phyloP scores from a whole-genome alignment of 2,797 vertebrate species.

The Nasua narica region DNA sequence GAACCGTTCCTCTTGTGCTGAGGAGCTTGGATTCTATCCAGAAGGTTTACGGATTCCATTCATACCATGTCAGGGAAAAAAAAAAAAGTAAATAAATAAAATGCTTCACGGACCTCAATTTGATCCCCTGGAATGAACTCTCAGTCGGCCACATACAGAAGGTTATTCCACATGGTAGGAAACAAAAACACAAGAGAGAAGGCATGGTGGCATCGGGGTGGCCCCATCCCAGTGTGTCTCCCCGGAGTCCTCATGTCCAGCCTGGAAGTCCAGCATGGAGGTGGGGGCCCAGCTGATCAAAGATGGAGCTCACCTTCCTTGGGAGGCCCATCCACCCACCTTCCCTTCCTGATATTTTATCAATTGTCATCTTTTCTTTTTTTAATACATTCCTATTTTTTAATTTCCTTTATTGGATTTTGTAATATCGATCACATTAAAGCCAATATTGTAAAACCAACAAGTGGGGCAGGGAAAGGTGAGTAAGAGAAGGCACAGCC shows the following conservation, averaged over 20 bases:
- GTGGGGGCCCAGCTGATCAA: not conserved
- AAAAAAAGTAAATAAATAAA: not conserved
- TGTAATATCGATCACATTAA: conserved; percentile 32
- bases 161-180: not conserved
- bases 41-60: not conserved
- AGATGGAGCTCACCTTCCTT: conserved; percentile 9
- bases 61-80: not conserved
- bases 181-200: not conserved
- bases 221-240: not conserved
- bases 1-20: not conserved
- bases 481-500: conserved; percentile 46
- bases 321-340: not conserved
- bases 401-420: conserved; percentile 60
- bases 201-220: accelerated
- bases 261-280: not conserved
- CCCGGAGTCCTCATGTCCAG: not conserved
- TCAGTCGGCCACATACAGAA: not conserved
- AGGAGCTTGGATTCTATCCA: not conserved
- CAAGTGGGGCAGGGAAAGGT: not conserved
- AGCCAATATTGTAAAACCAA: not conserved
- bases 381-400: not conserved
- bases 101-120: not conserved
- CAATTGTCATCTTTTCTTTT: not conserved
- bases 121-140: not conserved
- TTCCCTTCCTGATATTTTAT: not conserved